phyloP scores from a whole-genome alignment of 2,113 vertebrate species.

The Corythornis madagascariensis region DNA sequence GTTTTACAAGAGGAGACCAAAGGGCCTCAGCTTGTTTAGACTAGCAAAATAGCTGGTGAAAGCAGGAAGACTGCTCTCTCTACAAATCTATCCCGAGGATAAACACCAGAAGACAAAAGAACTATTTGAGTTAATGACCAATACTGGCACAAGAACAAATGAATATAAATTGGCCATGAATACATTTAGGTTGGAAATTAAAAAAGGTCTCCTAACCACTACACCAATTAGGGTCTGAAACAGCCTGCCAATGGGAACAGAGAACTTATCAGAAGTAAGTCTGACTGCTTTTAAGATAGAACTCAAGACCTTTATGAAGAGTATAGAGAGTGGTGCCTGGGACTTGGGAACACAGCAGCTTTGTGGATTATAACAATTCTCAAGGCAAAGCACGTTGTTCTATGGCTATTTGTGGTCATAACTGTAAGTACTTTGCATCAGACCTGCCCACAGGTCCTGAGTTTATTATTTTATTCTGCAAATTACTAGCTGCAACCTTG shows the following conservation, averaged over 20 bases:
- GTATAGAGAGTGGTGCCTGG: not conserved
- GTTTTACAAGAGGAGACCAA: not conserved
- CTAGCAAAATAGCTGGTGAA: conserved; percentile 25
- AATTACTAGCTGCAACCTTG: not conserved
- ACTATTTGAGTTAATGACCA: conserved; percentile 11
- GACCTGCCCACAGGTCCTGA: not conserved
- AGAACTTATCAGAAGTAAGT: not conserved
- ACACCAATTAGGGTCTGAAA: not conserved
- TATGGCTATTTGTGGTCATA: not conserved
- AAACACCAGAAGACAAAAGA: conserved; percentile 48
- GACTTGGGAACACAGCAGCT: not conserved
- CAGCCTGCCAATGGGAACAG: not conserved
- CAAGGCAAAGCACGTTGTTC: not conserved
- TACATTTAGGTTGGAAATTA: conserved; percentile 33
- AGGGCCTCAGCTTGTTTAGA: not conserved
- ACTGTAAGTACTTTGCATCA: not conserved
- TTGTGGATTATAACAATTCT: not conserved
- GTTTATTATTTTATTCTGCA: not conserved
- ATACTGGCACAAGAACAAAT: conserved; percentile 34
- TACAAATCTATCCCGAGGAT: conserved; percentile 1
- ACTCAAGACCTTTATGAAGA: not conserved
- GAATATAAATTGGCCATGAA: conserved; percentile 10
- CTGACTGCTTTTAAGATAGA: not conserved
- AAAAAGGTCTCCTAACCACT: conserved; percentile 17
- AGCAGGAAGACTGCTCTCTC: not conserved